Percentiles rank a stretch among this genome's conserved stretches.
phyloP scores from a whole-genome alignment of 2,888 invertebrate species.

The Hemithea aestivaria region DNA sequence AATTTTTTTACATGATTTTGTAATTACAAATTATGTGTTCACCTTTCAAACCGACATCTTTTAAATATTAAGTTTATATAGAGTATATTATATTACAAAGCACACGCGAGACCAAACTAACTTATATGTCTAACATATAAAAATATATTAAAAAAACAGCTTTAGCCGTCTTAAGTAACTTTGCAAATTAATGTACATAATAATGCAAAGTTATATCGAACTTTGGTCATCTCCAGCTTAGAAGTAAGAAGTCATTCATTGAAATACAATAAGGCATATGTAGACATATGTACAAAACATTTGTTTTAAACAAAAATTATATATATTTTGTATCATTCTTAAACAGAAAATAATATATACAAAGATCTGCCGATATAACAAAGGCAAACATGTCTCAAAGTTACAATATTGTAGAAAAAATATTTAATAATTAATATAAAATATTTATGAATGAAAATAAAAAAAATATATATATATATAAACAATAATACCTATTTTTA shows the following conservation, averaged over 20 bases:
- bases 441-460: slow-evolving; percentile 5
- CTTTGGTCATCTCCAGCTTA: slow-evolving; percentile 85
- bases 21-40: too few species aligned
- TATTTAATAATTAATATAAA: background rate
- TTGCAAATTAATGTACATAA: slow-evolving; percentile 63
- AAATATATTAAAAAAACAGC: slow-evolving; percentile 52
- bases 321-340: slow-evolving; percentile 42
- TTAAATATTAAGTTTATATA: too few species aligned
- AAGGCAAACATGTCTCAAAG: slow-evolving; percentile 56
- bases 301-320: slow-evolving; percentile 26
- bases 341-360: slow-evolving; percentile 66
- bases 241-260: slow-evolving; percentile 40
- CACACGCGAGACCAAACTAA: slow-evolving; percentile 41
- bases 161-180: slow-evolving; percentile 66
- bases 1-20: too few species aligned
- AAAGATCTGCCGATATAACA: slow-evolving; percentile 74
- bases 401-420: background rate
- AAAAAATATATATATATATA: background rate
- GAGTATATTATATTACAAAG: slow-evolving; percentile 20
- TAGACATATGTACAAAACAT: slow-evolving; percentile 30
- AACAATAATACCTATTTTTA: background rate
- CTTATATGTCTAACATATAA: slow-evolving; percentile 43
- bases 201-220: slow-evolving; percentile 70
- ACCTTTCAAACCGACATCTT: too few species aligned
- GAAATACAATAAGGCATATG: slow-evolving; percentile 30